Conservation (phyloP, 2,888 invertebrate species). For the Dryobota labecula region DNA sequence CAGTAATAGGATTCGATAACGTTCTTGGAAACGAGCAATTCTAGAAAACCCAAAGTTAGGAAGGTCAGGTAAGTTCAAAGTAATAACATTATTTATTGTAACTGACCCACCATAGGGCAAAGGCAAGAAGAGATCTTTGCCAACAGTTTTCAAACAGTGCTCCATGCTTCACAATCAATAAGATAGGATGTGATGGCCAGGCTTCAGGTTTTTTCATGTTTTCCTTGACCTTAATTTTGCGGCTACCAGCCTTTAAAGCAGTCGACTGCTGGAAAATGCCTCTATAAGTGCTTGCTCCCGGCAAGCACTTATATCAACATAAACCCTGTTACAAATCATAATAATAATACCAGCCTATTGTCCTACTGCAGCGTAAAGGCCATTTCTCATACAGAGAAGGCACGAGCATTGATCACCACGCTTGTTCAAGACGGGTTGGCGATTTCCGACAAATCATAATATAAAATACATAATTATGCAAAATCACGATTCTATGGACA, state of each 20-base stretch:
- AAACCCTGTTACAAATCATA: background rate
- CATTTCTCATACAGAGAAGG: background rate
- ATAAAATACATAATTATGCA: background rate
- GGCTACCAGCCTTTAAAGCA: background rate
- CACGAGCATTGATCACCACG: background rate
- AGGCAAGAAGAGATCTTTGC: no score
- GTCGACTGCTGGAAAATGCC: background rate
- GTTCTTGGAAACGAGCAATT: conserved; percentile 26
- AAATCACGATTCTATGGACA: conserved; percentile 16
- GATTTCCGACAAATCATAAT: background rate
- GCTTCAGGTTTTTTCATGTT: background rate
- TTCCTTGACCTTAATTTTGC: background rate
- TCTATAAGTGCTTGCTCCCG: no score
- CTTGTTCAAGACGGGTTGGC: background rate
- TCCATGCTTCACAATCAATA: background rate
- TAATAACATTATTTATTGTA: conserved; percentile 1
- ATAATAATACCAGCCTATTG: background rate
- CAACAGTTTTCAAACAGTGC: no score
- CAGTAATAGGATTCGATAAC: conserved; percentile 30
- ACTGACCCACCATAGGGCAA: background rate
- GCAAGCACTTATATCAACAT: background rate
- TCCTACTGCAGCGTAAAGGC: background rate
- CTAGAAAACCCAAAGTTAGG: background rate
- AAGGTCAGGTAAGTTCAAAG: conserved; percentile 16
- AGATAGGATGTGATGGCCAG: background rate